phyloP scores from a whole-genome alignment of 1,140 invertebrate species.

The Zaprionus taronus region DNA sequence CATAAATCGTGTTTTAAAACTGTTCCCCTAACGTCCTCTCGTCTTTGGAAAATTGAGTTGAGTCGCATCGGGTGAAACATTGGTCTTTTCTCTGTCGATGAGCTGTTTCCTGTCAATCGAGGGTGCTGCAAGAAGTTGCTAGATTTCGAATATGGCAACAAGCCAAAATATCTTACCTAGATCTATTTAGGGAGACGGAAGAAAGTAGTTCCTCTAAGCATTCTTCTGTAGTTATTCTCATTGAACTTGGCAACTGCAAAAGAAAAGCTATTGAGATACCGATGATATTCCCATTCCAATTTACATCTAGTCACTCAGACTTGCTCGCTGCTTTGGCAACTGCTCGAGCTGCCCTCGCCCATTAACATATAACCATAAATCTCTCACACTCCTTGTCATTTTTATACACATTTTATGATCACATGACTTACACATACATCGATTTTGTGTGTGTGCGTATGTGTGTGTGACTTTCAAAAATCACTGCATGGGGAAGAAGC shows the following conservation, averaged over 20 bases:
- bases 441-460: constrained; percentile 38
- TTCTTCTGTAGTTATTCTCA: neutral
- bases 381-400: constrained; percentile 33
- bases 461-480: constrained; percentile 32
- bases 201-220: too few species aligned
- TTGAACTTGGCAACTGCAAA: neutral
- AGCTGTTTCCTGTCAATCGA: neutral
- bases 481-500: constrained; percentile 29
- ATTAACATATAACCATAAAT: constrained; percentile 52
- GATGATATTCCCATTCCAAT: neutral
- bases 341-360: constrained; percentile 16
- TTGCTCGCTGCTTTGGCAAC: neutral
- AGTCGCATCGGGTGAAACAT: constrained; percentile 5
- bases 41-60: constrained; percentile 31
- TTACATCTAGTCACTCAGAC: neutral
- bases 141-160: neutral
- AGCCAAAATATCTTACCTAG: too few species aligned
- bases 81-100: constrained; percentile 5
- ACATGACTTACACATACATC: constrained; percentile 33
- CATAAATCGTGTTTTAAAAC: constrained; percentile 49
- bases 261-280: neutral
- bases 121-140: neutral
- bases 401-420: constrained; percentile 55
- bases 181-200: too few species aligned
- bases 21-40: constrained; percentile 19